phyloP scores from a whole-genome alignment of 2,113 vertebrate genomes.

The Nothoprocta perdicaria region DNA sequence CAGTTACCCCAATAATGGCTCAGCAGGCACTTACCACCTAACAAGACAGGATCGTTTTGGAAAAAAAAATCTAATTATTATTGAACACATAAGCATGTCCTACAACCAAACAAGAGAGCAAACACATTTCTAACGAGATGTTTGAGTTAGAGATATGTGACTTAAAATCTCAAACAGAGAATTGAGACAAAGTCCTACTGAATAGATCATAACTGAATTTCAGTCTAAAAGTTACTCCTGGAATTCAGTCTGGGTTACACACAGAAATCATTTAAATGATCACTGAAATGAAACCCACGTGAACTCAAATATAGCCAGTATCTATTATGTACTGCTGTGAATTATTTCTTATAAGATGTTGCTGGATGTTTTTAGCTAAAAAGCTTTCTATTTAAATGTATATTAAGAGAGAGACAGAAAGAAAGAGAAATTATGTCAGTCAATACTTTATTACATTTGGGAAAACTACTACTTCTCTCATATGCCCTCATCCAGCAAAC shows the following conservation, averaged over 20 bases:
- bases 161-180: background rate
- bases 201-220: background rate
- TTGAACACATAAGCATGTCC: background rate
- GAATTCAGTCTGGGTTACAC: background rate
- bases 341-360: background rate
- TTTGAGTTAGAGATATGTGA: background rate
- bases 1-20: background rate
- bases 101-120: background rate
- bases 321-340: background rate
- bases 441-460: background rate
- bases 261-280: background rate
- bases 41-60: background rate
- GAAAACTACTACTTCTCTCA: background rate
- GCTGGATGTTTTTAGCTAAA: background rate
- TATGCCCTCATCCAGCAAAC: background rate
- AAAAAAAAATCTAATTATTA: background rate
- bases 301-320: background rate
- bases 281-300: background rate
- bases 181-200: rapidly evolving
- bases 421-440: background rate
- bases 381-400: background rate
- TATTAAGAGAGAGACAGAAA: background rate
- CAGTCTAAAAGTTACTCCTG: background rate
- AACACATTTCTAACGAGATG: background rate
- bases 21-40: background rate